Evolutionary conservation across 1,140 invertebrate genomes (phyloP).

Genomic region (Sminthurides bifidus): DNA sequence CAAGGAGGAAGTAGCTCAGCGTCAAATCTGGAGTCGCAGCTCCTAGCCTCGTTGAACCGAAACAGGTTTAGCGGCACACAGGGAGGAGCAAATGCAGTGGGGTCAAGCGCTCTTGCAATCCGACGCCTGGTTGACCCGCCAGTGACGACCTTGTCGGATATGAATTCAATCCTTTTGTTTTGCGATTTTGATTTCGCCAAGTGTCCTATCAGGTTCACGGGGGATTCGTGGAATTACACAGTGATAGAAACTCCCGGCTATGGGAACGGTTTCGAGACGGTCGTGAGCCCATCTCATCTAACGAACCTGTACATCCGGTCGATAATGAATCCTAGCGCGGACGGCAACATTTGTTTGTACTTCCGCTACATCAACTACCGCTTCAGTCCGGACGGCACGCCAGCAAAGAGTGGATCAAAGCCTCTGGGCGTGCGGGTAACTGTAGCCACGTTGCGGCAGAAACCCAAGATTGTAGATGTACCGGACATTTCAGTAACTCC

Average conservation of each 20-base stretch:
- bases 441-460: conserved; percentile 18
- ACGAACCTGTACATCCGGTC: conserved; percentile 28
- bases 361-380: conserved; percentile 28
- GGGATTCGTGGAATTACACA: conserved; percentile 29
- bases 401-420: conserved; percentile 9
- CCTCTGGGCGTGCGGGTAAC: conserved; percentile 23
- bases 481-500: conserved; percentile 12
- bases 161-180: conserved; percentile 24
- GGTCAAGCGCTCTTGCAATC: background rate
- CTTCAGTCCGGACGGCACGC: conserved; percentile 20
- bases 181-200: conserved; percentile 31
- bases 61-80: background rate
- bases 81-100: background rate
- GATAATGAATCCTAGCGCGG: conserved; percentile 21
- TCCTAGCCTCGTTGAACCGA: background rate
- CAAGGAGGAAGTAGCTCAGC: background rate
- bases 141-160: conserved; percentile 7
- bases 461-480: conserved; percentile 24
- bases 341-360: conserved; percentile 29
- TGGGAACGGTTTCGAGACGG: conserved; percentile 26
- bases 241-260: conserved; percentile 20
- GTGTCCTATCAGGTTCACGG: conserved; percentile 29
- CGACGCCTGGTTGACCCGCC: conserved; percentile 5
- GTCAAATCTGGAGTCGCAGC: background rate
- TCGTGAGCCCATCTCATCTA: conserved; percentile 12